These are phyloP conservation scores for Pseudomyrmex sp. DNA, from an alignment of 1,140 invertebrate genomes.

Conservation along the genomic window DNA sequence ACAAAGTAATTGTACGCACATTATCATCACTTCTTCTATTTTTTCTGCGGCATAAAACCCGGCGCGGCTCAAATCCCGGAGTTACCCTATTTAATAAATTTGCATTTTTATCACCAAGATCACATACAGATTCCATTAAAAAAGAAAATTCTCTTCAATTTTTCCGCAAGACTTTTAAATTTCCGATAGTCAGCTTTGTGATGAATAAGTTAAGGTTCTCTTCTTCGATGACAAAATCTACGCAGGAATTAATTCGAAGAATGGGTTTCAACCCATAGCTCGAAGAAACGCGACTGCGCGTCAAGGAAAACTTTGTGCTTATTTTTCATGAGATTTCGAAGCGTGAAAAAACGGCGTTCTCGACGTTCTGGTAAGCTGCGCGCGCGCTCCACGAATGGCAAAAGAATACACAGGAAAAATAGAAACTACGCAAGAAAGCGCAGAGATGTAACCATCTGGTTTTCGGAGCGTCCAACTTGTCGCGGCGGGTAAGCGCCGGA, in stretches of 20 bases:
- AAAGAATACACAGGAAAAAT: conserved; percentile 30
- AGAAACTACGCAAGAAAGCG: background rate
- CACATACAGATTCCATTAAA: too few relatives aligned
- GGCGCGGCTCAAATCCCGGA: too few relatives aligned
- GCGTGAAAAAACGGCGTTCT: conserved; percentile 27
- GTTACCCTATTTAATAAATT: too few relatives aligned
- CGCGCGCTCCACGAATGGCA: conserved; percentile 22
- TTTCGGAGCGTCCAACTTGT: conserved; percentile 42
- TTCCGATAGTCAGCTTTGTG: too few relatives aligned
- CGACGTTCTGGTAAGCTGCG: conserved; percentile 18
- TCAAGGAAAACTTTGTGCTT: conserved; percentile 13
- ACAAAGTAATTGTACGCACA: too few relatives aligned
- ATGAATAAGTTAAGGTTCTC: background rate
- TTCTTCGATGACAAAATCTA: background rate
- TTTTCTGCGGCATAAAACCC: too few relatives aligned
- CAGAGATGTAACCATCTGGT: conserved; percentile 35
- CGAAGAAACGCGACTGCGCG: background rate
- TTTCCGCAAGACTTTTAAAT: too few relatives aligned
- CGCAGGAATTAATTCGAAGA: background rate
- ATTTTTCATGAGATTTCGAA: conserved; percentile 46
- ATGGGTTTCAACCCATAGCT: background rate
- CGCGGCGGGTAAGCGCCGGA: conserved; percentile 37
- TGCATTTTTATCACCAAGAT: too few relatives aligned
- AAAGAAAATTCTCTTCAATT: too few relatives aligned
- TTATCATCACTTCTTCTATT: too few relatives aligned